Evolutionary conservation across 2,113 vertebrate species (phyloP), one percentile per base, ranked within the genome.

Genomic region (Thryonomys swinderianus): DNA sequence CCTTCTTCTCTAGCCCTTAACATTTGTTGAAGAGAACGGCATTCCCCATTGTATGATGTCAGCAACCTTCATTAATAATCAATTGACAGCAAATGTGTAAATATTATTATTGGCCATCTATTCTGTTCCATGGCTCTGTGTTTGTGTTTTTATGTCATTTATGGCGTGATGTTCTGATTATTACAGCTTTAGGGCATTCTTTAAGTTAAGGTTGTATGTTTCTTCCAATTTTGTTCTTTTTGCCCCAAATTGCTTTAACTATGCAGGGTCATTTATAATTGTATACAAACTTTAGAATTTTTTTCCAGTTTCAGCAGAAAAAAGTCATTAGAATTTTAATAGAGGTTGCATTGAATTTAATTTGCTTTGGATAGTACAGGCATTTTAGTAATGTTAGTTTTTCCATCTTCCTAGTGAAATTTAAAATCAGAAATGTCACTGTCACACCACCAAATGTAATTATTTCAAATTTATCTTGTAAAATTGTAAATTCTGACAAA

Each of bases 371-470:
- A 23, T 42, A 73, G 9, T 42, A 42, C 13, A 23, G 21, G 42
- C 69, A 73, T 73, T 73, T 73, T 42, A 73, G 40, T 17, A 73
- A 42, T 73, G 12, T 42, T 73, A 73, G 37, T 42, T 73, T 42
- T 73, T 73, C 69, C 37, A 42, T 82, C 45, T 62, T 10, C 55
- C 1, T 87, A 66, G 18, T 91, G 20, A 80, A 87, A 73, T 90
- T 90, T 66, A 83, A 84, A 84, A 87, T 90, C 30, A 90, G 59
- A 87, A 83, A 94, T 55, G 14, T 78, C 37, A 92, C 40, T 79
- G 82, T 1, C 25, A 66, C 2, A 81, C 9, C 8, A 85, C 18
- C 76, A 95, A 94, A 92, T 55, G 89, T 85, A 96, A 85, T 87
- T 76, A 95, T 40, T 71, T 79, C 55, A 83, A 64, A 93, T 84